Evolutionary conservation across 2,797 vertebrate genomes (phyloP), one percentile per base, ranked within the genome.

Genomic region (Helostoma temminkii): DNA sequence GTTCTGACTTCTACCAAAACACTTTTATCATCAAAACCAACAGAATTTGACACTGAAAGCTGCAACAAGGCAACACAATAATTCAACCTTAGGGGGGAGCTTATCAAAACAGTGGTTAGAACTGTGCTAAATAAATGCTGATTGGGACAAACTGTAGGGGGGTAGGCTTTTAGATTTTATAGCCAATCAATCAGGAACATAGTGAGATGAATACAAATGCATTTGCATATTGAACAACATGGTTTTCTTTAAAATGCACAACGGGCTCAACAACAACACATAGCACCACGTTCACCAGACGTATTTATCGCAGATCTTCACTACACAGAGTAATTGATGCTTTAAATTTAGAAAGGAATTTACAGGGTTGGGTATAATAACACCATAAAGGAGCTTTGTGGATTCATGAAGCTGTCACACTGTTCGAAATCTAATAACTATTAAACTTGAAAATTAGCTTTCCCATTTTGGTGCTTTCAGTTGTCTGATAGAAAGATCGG

Each of bases 331-430:
- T 91, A 92, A 93, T 79, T 84, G 89, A 93, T 92, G 84, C 74
- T 80, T 89, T 91, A 84, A 88, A 93, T 91, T 89, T 80, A 69
- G 77, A 88, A 74, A 89, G 76, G 85, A 92, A 90, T 93, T 91
- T 90, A 91, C 81, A 86, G 85, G 88, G 80, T 74, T 43, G 64
- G 66, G 83, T 80, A 78, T 78, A 42, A 82, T 88, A 89, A 90
- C 82, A 87, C 82, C 83, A 87, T 76, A 82, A 89, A 81, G 52
- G 76, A 71, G 72, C 41, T 69, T 76, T 81, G 74, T 76, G 78
- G 85, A 91, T 90, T 88, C 83, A 89, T 86, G 78, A 78, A 75
- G 75, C 86, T 86, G 89, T 84, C 85, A 80, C 88, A 83, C 53
- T 54, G 84, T 86, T 85, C 87, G 57, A 89, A 73, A 91, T 93